phyloP scores from a whole-genome alignment of 2,888 invertebrate genomes.

The Lithodes maja region DNA sequence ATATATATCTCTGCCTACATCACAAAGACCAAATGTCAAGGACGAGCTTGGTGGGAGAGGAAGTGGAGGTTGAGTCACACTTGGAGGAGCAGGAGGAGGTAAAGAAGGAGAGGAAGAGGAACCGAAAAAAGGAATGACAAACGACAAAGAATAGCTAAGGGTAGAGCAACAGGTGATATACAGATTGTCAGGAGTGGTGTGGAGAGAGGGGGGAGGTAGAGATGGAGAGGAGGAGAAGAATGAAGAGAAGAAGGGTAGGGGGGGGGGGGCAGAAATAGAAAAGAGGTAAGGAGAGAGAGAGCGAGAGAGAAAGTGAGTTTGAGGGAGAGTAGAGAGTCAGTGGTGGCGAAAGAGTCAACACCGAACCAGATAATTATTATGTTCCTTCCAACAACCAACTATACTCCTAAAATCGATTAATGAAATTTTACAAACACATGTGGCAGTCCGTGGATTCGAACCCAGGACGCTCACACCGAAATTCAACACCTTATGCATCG shows the following conservation, averaged over 20 bases:
- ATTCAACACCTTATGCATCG: no score
- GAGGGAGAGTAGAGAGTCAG: neutral
- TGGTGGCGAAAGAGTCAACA: neutral
- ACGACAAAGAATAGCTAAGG: no score
- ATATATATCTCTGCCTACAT: no score
- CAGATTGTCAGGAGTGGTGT: neutral
- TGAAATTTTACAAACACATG: no score
- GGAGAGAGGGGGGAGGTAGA: neutral
- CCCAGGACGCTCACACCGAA: no score
- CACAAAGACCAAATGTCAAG: no score
- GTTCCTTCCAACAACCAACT: no score
- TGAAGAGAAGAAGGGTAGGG: neutral
- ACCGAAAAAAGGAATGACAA: neutral
- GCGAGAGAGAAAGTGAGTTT: neutral
- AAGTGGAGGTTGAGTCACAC: neutral
- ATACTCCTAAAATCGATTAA: no score
- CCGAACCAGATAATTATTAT: no score
- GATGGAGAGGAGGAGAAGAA: neutral
- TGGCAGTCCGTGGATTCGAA: no score
- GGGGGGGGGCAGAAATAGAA: neutral
- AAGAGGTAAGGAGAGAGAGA: neutral
- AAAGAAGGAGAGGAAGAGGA: neutral
- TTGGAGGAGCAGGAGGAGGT: neutral
- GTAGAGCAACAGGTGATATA: no score
- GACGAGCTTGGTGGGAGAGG: neutral